A percentile compares a stretch with the other conserved stretches of the same genome.
Conservation (phyloP, 2,113 vertebrate species). For the Equus przewalskii region DNA sequence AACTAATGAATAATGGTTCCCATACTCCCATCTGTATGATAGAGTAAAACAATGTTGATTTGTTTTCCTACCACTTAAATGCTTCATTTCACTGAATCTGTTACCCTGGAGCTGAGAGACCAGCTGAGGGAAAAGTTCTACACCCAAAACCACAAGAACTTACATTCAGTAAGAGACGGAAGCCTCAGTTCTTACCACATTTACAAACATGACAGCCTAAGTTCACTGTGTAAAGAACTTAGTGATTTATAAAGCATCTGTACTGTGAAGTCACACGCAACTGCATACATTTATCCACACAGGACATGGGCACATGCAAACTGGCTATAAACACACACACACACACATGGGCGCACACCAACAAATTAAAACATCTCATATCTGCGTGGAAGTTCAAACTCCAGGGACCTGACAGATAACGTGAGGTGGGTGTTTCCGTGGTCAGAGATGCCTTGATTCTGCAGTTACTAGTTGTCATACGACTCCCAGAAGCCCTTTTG, state of each 20-base stretch:
- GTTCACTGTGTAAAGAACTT: conserved; percentile 24
- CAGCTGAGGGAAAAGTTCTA: background rate
- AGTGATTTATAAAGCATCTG: background rate
- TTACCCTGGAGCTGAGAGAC: background rate
- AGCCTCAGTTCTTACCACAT: background rate
- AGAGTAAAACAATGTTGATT: background rate
- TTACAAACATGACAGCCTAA: background rate
- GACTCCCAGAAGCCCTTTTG: background rate
- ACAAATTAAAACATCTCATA: background rate
- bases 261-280: background rate
- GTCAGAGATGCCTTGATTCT: conserved; percentile 4
- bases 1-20: background rate
- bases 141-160: background rate
- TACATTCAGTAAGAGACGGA: background rate
- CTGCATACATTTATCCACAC: background rate
- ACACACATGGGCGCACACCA: background rate
- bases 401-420: conserved; percentile 1
- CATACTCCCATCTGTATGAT: background rate
- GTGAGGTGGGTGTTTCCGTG: background rate
- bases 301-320: background rate
- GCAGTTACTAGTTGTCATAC: background rate
- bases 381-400: conserved; percentile 3
- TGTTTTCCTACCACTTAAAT: background rate
- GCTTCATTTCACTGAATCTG: conserved; percentile 44
- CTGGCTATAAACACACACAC: background rate